These are phyloP conservation scores for Heteropelma amictum DNA, from an alignment of 2,888 invertebrate genomes.

Conservation along the genomic window DNA sequence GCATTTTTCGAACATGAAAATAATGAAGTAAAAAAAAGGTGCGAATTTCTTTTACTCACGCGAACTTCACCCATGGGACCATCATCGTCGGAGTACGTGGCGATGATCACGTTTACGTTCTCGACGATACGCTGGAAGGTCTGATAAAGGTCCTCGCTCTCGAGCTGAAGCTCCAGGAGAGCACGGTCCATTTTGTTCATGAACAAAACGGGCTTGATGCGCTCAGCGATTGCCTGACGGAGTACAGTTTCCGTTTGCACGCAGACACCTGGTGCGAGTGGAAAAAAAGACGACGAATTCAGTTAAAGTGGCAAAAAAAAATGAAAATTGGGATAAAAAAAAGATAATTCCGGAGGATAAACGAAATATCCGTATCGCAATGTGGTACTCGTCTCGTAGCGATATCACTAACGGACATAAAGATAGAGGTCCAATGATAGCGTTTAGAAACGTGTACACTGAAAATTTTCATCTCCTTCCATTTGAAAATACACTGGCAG, in stretches of 20 bases:
- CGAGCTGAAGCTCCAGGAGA: slow-evolving; percentile 96
- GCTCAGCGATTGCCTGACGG: slow-evolving; percentile 99
- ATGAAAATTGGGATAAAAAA: slow-evolving; percentile 35
- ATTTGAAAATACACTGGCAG: slow-evolving; percentile 81
- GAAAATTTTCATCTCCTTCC: slow-evolving; percentile 82
- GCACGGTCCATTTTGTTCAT: slow-evolving; percentile 99
- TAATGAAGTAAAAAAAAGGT: too few relatives aligned
- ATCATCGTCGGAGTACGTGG: slow-evolving; percentile 97
- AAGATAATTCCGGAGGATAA: neutral
- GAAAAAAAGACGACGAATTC: too few relatives aligned
- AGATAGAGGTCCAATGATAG: slow-evolving; percentile 89
- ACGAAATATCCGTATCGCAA: neutral
- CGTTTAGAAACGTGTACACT: slow-evolving; percentile 80
- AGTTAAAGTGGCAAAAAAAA: slow-evolving; percentile 56
- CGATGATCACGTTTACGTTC: slow-evolving; percentile 99
- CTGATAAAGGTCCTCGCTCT: slow-evolving; percentile 98
- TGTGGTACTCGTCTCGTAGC: slow-evolving; percentile 82
- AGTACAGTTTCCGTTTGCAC: slow-evolving; percentile 99
- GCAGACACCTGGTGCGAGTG: slow-evolving; percentile 96
- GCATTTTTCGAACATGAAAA: too few relatives aligned
- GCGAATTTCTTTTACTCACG: slow-evolving; percentile 81
- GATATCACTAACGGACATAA: slow-evolving; percentile 85
- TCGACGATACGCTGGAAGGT: slow-evolving; percentile 99
- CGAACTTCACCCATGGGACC: slow-evolving; percentile 99
- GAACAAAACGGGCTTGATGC: slow-evolving; percentile 99